Evolutionary conservation across 1,140 invertebrate species (phyloP), one percentile per base, ranked within the genome.

Genomic region (Drosophila sturtevanti): DNA sequence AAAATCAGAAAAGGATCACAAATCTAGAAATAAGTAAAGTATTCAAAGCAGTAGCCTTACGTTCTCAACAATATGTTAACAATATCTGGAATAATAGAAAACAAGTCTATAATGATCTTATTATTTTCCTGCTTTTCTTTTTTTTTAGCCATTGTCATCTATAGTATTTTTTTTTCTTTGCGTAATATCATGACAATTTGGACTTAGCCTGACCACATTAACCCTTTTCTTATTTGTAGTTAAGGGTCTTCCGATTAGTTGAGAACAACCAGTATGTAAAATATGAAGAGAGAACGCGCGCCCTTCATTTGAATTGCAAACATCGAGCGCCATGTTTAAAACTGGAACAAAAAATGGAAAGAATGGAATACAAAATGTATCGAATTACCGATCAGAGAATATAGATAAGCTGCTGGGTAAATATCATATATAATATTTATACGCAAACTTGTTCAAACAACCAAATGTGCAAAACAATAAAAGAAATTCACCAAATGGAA

Each of bases 371-470:
- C 41, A 48, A 21, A 89, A 84, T 84, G 77, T 89, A 89, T 89
- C 84, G 77, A 75, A 77, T 89, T 89, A 84, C 84, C 41, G 41
- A 48, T 48, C 41, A 48, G 41, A 21, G 84, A 89, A 89, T 85
- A 27, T 6, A 75, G 84, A 89, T 89, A 89, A 89, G 77, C 85
- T 72, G 77, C 67, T 77, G 80, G 69, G 80, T 85, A 89, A 89
- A 89, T 89, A 89, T 48, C 85, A 67, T 73, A 54, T 89, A 89
- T 84, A 89, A 89, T 89, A 84, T 89, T 89, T 89, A 89, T 87
- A 87, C 82, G 82, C 82, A 87, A 87, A 87, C 82, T 87, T 87
- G 82, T 68, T 89, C 84, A 87, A 87, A 87, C 84, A 89, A 89
- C 61, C 79, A 87, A 87, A 87, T 87, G 82, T 79, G 66, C 60